Base-by-base conservation (phyloP, 37 sponge, comb jelly and placozoan species). In the Spongia lamella region DNA sequence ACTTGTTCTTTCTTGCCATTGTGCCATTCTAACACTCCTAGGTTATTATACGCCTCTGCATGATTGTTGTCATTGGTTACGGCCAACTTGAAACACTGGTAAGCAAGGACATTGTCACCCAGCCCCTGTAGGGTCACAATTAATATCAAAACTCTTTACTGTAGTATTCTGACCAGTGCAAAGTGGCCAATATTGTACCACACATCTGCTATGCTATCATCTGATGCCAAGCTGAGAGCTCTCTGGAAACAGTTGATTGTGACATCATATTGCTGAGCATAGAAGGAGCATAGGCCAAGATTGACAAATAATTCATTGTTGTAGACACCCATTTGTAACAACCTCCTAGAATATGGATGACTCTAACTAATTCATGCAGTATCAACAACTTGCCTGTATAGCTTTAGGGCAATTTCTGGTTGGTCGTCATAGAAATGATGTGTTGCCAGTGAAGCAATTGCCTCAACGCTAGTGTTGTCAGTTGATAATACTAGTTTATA, bases 181-280 rank as follows among this genome's bases (percentile, higher is more conserved):
- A 98, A 80, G 58, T 92, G 93, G 21, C 99, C 99, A 39, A 98
- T 80, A 81, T 98, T 98, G 84, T 98, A 98, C 99, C 99, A 98
- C 31, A 98, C 79, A 33, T 98, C 96, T 0, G 90, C 93, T 20
- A 74, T 43, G 22, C 55, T 84, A 29, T 98, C 99, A 43, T 92
- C 79, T n/a, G 90, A 80, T 20, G 99, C 87, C 43, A 94, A 73
- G 21, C 36, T 61, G 14, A 98, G 76, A 22, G 96, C 93, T 55
- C 84, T 61, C 73, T 84, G 85, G 68, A 98, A 83, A 74, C 99
- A 98, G 69, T 75, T 76, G 32, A 98, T 79, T 34, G 93, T 73
- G 78, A 95, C 87, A 81, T 98, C 99, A 52, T 90, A 98, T 63
- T 98, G 93, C 70, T 98, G 99, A 9, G 99, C 79, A 70, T 98